A percentile compares a stretch with the other conserved stretches of the same genome.
phyloP scores from a whole-genome alignment of 2,888 invertebrate species.

The Pristionchus exspectatus region DNA sequence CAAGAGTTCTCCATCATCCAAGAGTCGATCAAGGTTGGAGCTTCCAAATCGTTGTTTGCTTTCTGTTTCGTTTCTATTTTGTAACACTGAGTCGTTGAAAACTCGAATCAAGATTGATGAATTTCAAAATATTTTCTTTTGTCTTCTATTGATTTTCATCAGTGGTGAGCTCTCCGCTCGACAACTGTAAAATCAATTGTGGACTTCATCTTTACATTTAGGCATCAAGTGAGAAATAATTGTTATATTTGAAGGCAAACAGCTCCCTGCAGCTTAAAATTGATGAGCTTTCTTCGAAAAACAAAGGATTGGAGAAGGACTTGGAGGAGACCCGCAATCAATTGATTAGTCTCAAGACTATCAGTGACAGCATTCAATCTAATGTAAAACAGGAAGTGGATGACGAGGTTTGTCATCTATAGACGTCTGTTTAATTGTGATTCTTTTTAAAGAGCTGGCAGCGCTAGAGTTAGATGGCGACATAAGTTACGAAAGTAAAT shows the following conservation, averaged over 20 bases:
- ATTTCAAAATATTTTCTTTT: too few species aligned
- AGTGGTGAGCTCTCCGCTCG: too few species aligned
- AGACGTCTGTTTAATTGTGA: too few species aligned
- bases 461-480: neutral
- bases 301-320: conserved; percentile 39
- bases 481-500: neutral
- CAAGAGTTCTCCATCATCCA: conserved; percentile 22
- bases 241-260: neutral
- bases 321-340: neutral
- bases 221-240: neutral
- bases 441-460: too few species aligned
- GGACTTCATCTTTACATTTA: neutral
- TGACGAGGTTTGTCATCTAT: neutral
- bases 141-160: too few species aligned
- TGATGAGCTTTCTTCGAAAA: neutral
- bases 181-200: neutral
- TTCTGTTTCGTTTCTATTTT: too few species aligned
- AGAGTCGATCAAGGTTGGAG: conserved; percentile 19
- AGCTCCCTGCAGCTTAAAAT: neutral
- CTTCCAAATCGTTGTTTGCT: neutral
- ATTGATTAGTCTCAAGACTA: conserved; percentile 26
- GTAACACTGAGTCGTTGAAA: too few species aligned
- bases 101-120: too few species aligned
- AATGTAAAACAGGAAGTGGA: neutral
- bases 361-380: neutral